phyloP scores from a whole-genome alignment of 2,888 invertebrate species.

The Eupithecia dodoneata region DNA sequence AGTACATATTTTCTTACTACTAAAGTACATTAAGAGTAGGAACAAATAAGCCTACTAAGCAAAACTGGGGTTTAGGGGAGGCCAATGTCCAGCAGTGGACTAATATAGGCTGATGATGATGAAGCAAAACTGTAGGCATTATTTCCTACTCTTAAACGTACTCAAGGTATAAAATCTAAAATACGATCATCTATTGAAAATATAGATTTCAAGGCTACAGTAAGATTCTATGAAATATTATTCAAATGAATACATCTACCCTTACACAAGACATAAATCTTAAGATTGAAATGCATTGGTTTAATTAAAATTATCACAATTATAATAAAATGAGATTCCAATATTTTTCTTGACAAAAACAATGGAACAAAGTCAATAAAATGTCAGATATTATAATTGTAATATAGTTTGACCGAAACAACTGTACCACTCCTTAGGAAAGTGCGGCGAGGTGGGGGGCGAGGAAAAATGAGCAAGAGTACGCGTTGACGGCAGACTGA shows the following conservation, averaged over 20 bases:
- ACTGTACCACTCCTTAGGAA: too few species aligned
- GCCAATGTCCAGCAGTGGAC: too few species aligned
- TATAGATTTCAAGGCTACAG: slow-evolving; percentile 42
- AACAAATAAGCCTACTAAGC: neutral
- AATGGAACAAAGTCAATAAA: slow-evolving; percentile 12
- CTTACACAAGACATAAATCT: neutral
- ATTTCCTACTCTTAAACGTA: neutral
- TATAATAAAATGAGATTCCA: slow-evolving; percentile 13
- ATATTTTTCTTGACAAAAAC: slow-evolving; percentile 31
- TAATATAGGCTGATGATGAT: too few species aligned
- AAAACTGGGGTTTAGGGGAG: too few species aligned
- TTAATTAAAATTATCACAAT: neutral
- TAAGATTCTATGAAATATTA: slow-evolving; percentile 48
- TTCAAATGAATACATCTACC: slow-evolving; percentile 22
- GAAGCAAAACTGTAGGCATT: neutral
- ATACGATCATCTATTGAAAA: slow-evolving; percentile 43
- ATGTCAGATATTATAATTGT: neutral
- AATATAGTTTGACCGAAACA: too few species aligned
- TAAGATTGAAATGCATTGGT: slow-evolving; percentile 22
- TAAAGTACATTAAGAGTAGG: slow-evolving; percentile 1
- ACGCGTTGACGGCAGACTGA: too few species aligned
- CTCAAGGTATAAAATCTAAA: slow-evolving; percentile 42
- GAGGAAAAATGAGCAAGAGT: too few species aligned
- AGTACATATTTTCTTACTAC: slow-evolving; percentile 16
- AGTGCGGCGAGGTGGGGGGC: too few species aligned